A percentile compares a stretch with the other conserved stretches of the same genome.
Evolutionary conservation across 2,797 vertebrate species (phyloP).

Genomic region (Champsocephalus gunnari): DNA sequence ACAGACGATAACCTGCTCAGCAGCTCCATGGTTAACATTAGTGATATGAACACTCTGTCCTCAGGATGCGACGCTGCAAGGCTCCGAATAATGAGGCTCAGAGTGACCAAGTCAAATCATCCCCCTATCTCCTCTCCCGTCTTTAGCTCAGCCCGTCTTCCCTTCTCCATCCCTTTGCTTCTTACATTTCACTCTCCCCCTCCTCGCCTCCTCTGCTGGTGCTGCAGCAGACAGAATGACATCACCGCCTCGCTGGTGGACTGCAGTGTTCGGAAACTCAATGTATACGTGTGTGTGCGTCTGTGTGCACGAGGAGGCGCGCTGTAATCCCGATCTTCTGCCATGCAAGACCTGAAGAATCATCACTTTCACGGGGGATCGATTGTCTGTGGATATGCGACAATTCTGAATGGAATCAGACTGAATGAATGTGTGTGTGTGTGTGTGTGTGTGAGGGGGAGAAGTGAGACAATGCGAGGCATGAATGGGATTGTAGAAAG

Average conservation of each 20-base stretch:
- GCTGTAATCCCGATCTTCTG: slow-evolving; percentile 5
- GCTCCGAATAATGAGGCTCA: slow-evolving; percentile 52
- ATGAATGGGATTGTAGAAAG: slow-evolving; percentile 17
- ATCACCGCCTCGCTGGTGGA: slow-evolving; percentile 74
- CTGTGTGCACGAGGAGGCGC: background rate
- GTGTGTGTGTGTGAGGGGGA: background rate
- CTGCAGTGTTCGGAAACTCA: slow-evolving; percentile 74
- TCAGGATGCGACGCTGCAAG: slow-evolving; percentile 29
- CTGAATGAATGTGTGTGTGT: background rate
- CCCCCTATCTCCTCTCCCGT: slow-evolving; percentile 44
- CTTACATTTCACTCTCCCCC: slow-evolving; percentile 25
- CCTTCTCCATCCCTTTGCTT: slow-evolving; percentile 21
- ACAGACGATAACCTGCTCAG: slow-evolving; percentile 60
- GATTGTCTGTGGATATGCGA: slow-evolving; percentile 14
- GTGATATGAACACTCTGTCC: slow-evolving; percentile 45
- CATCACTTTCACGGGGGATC: slow-evolving; percentile 9
- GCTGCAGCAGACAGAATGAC: slow-evolving; percentile 85
- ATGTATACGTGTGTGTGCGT: slow-evolving; percentile 14
- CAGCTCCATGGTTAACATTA: slow-evolving; percentile 44
- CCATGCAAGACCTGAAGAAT: slow-evolving; percentile 1
- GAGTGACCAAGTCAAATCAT: slow-evolving; percentile 59
- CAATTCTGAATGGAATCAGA: slow-evolving; percentile 5
- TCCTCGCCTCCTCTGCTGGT: slow-evolving; percentile 58
- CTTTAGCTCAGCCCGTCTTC: slow-evolving; percentile 32
- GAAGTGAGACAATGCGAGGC: slow-evolving; percentile 7